Evolutionary conservation across 1,140 invertebrate genomes (phyloP).

Genomic region (Belonocnema kinseyi): DNA sequence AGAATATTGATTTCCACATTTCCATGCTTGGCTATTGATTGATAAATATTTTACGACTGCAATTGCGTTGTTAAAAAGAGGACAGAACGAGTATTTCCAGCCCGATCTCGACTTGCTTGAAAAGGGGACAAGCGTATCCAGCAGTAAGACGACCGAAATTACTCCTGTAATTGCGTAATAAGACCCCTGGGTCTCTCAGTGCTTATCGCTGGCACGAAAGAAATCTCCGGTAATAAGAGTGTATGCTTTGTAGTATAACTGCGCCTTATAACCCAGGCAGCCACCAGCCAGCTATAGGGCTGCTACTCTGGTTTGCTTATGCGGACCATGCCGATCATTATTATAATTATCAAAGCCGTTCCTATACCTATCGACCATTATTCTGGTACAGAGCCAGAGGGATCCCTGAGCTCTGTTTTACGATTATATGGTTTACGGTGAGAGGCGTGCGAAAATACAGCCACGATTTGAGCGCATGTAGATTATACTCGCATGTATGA

Average conservation of each 20-base stretch:
- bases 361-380: constrained; percentile 62
- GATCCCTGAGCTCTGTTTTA: constrained; percentile 45
- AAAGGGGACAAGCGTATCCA: constrained; percentile 47
- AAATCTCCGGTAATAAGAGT: constrained; percentile 64
- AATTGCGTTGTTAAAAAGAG: constrained; percentile 35
- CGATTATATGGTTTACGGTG: constrained; percentile 50
- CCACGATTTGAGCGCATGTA: constrained; percentile 61
- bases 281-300: constrained; percentile 33
- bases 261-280: constrained; percentile 52
- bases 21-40: constrained; percentile 9
- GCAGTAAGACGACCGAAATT: constrained; percentile 67
- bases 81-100: constrained; percentile 34
- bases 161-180: constrained; percentile 72
- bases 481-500: constrained; percentile 51
- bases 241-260: constrained; percentile 59
- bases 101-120: constrained; percentile 36
- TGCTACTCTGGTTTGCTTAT: constrained; percentile 43
- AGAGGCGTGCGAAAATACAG: constrained; percentile 63
- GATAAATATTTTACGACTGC: constrained; percentile 1
- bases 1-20: constrained; percentile 8
- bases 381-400: constrained; percentile 38
- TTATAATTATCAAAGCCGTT: constrained; percentile 70
- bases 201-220: constrained; percentile 54
- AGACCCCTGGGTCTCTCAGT: constrained; percentile 57
- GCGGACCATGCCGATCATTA: constrained; percentile 58